Percentiles rank a stretch among this genome's conserved stretches.
phyloP scores from a whole-genome alignment of 2,797 vertebrate genomes.

The Harpagifer antarcticus region DNA sequence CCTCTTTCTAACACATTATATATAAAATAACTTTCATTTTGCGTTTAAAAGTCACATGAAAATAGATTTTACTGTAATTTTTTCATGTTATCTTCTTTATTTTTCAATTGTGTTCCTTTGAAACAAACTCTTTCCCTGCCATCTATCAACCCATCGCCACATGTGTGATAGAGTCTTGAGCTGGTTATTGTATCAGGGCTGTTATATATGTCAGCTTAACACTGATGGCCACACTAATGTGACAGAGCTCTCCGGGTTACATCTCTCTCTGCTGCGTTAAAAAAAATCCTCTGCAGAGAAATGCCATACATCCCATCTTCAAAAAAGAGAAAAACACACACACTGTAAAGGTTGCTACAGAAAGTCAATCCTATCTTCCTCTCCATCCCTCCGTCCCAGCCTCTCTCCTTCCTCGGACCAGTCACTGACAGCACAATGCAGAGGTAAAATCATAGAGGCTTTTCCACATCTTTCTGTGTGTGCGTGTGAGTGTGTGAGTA shows the following conservation, averaged over 20 bases:
- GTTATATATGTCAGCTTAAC: conserved; percentile 68
- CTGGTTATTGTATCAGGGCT: conserved; percentile 58
- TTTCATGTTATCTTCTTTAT: neutral
- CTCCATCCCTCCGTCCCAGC: conserved; percentile 51
- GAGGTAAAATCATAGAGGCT: conserved; percentile 74
- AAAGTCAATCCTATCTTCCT: conserved; percentile 55
- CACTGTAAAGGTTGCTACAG: conserved; percentile 47
- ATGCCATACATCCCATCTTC: conserved; percentile 27
- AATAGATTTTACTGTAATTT: neutral
- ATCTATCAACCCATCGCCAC: conserved; percentile 23
- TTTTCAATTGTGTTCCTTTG: neutral
- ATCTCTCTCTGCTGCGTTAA: conserved; percentile 60
- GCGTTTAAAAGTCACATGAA: neutral
- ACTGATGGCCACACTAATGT: conserved; percentile 69
- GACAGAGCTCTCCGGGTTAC: conserved; percentile 67
- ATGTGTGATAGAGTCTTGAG: conserved; percentile 41
- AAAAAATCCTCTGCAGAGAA: conserved; percentile 35
- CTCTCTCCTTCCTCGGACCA: conserved; percentile 46
- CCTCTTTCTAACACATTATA: neutral
- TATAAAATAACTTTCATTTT: neutral
- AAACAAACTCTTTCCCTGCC: conserved; percentile 27
- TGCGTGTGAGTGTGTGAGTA: no score
- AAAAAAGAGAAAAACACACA: conserved; percentile 33
- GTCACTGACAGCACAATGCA: conserved; percentile 71
- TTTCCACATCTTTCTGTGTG: conserved; percentile 52